Conservation (phyloP, 2,797 vertebrate species). For the Onychomys torridus region DNA sequence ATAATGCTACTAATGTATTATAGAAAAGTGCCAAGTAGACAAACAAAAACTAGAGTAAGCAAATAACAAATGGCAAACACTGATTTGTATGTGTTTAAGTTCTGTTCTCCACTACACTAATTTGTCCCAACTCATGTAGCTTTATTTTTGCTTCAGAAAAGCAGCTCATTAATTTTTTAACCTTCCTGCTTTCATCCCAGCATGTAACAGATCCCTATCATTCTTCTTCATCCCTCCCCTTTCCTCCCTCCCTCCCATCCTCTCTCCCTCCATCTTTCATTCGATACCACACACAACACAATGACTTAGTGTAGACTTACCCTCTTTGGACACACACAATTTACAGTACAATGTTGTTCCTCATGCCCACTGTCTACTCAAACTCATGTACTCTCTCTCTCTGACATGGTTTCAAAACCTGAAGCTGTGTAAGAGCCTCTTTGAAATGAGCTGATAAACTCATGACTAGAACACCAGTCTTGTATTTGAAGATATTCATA, state of each 20-base stretch:
- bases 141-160: background rate
- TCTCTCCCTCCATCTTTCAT: too few species aligned
- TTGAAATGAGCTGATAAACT: background rate
- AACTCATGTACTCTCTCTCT: background rate
- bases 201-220: too few species aligned
- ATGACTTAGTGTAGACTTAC: background rate
- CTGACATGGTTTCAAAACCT: background rate
- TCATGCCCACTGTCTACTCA: background rate
- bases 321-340: background rate
- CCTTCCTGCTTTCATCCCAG: background rate
- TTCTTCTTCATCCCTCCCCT: background rate
- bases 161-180: background rate
- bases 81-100: background rate
- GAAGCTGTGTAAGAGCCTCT: background rate
- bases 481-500: background rate
- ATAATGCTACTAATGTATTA: background rate
- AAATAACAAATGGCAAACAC: background rate
- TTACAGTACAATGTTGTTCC: background rate
- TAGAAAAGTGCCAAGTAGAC: background rate
- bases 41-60: background rate
- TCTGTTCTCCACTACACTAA: background rate
- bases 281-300: background rate
- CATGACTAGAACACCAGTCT: background rate
- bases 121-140: background rate
- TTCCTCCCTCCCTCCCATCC: too few species aligned